Conservation (phyloP, 2,797 vertebrate genomes). For the Arrhamphus sclerolepis region DNA sequence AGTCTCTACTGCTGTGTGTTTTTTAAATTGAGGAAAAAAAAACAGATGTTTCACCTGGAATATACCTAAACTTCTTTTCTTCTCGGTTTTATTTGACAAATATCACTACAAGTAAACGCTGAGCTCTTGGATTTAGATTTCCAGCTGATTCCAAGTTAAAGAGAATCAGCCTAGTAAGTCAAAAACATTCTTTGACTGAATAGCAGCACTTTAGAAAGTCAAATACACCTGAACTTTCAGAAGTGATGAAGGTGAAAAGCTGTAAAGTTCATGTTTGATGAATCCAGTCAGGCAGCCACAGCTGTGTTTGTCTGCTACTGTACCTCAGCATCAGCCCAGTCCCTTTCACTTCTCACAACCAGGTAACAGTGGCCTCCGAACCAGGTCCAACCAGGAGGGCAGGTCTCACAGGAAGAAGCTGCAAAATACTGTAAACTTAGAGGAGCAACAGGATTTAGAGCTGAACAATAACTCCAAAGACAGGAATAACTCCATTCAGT, state of each 20-base stretch:
- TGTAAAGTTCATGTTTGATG: neutral
- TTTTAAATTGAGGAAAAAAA: no score
- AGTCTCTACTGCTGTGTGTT: no score
- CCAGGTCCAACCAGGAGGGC: slow-evolving; percentile 11
- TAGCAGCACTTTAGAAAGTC: no score
- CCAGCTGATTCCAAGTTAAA: no score
- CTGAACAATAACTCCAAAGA: neutral
- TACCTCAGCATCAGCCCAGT: slow-evolving; percentile 10
- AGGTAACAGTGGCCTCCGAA: slow-evolving; percentile 5
- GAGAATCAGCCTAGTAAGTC: no score
- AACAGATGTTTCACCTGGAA: no score
- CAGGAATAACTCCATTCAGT: neutral
- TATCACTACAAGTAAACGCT: no score
- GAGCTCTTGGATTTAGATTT: no score
- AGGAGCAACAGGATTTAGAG: neutral
- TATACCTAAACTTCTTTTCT: no score
- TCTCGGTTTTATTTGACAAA: no score
- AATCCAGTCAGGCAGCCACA: neutral
- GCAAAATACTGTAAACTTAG: neutral
- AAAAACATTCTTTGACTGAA: no score
- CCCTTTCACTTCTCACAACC: rapidly evolving
- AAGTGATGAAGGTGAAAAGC: neutral
- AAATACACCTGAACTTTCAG: neutral
- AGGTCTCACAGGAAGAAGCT: neutral
- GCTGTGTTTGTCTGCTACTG: neutral